A percentile compares a stretch with the other conserved stretches of the same genome.
Conservation (phyloP, 30 jellyfish, hydroid and myxozoan genomes). For the Turritopsis dohrnii region DNA sequence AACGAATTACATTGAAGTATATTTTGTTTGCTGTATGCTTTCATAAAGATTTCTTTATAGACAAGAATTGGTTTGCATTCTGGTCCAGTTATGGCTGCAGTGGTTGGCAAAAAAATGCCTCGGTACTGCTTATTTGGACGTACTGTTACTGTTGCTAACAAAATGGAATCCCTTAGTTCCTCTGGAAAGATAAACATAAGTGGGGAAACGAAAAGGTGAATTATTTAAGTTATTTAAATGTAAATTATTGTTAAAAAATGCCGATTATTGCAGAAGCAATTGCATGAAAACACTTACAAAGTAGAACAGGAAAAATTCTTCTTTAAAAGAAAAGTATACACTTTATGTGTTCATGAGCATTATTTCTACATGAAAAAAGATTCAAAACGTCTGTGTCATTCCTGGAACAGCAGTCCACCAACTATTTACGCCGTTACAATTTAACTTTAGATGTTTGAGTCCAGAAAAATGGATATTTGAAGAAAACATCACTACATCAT, state of each 20-base stretch:
- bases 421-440: no score
- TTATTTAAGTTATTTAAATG: background rate
- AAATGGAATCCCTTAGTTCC: conserved; percentile 66
- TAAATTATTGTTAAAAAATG: background rate
- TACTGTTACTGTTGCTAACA: conserved; percentile 65
- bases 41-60: conserved; percentile 32
- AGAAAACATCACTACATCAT: conserved; percentile 23
- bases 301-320: no score
- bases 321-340: no score
- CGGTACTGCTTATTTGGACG: conserved; percentile 77
- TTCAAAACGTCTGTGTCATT: background rate
- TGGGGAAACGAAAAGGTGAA: conserved; percentile 54
- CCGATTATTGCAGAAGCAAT: background rate
- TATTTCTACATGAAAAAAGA: background rate
- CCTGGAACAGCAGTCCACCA: background rate
- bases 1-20: no score
- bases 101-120: conserved; percentile 83
- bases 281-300: background rate
- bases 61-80: conserved; percentile 71
- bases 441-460: conserved; percentile 35
- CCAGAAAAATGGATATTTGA: conserved; percentile 52
- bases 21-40: no score
- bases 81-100: conserved; percentile 93
- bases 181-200: conserved; percentile 74
- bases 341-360: no score